Base-by-base conservation (phyloP, 2,113 vertebrate genomes). In the Pluvianellus socialis region DNA sequence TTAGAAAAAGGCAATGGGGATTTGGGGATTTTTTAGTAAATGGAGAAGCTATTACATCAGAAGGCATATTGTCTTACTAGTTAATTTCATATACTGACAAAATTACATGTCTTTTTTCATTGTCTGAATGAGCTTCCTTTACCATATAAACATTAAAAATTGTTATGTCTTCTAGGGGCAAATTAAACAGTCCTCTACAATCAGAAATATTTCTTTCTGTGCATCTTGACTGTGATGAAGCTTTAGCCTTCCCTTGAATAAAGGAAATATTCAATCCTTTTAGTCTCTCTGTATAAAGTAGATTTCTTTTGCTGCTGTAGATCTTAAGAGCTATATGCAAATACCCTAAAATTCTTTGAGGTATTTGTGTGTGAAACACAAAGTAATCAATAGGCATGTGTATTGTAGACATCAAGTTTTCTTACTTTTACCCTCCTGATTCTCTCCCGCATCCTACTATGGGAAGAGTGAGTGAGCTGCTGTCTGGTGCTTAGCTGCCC, bases 381-480 rank as follows among this genome's bases (percentile, higher is more conserved):
- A 35, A 12, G 2, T 49, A 47, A 62, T 58, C 8, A 71, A 23
- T 35, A 66, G 16, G 2, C 21, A 22, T 22, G 4, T 5, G 0
- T 49, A 49, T 28, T 49, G 3, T 24, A 71, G 38, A 71, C 0
- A 1, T 61, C 23, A 82, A 58, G 7, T 33, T 58, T 22, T 33
- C 12, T 58, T 20, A n/a, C 24, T 62, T 62, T 62, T 62, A 62
- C 7, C 16, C 7, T 40, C 16, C 16, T 62, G 35, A 18, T 19
- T 40, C 38, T 47, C 14, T 70, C 28, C 10, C 2, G 16, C 30
- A 11, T 35, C 12, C 20, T 16, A 26, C 33, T 61, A 23, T 19
- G 62, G 9, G 15, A 8, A n/a, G 14, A 62, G 20, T 32, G n/a
- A 70, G 11, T 1, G 7, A 62, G 55, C 0, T 0, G 13, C 7